These are phyloP conservation scores for Gallinago media DNA, from an alignment of 2,113 vertebrate species.

Conservation along the genomic window DNA sequence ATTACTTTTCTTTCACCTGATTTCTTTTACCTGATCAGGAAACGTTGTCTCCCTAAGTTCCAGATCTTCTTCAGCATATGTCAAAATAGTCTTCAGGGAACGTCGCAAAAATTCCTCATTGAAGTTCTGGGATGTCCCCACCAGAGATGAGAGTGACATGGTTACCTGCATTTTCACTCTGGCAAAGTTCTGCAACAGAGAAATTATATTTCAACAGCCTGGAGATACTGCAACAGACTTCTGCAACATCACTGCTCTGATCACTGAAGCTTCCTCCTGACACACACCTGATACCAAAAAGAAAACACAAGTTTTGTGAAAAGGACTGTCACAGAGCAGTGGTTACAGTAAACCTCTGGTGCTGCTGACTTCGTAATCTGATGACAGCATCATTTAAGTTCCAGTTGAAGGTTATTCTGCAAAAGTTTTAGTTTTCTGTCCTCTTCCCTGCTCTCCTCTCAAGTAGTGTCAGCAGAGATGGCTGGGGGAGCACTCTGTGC, in stretches of 20 bases:
- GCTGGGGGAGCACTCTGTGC: not conserved
- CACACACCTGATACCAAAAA: not conserved
- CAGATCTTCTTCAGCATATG: constrained; percentile 95
- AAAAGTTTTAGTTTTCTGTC: not conserved
- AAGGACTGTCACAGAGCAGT: not conserved
- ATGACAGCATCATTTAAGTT: not conserved
- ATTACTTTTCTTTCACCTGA: not conserved
- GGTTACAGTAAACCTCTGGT: not conserved
- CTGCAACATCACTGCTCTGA: not conserved
- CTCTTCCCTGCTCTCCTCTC: not conserved
- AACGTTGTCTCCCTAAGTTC: constrained; percentile 95
- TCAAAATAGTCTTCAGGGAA: constrained; percentile 95
- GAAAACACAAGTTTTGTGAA: not conserved
- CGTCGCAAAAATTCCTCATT: constrained; percentile 96
- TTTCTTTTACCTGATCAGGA: constrained; percentile 89
- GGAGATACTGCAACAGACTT: not conserved
- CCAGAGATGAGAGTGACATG: constrained; percentile 97
- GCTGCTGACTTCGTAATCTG: not conserved
- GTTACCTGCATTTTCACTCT: constrained; percentile 99
- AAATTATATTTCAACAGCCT: not conserved
- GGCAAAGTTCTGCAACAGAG: constrained; percentile 91
- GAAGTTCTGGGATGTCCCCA: constrained; percentile 97
- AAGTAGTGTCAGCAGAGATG: not conserved
- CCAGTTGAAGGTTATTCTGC: not conserved
- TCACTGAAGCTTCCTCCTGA: not conserved